Evolutionary conservation across 2,888 invertebrate species (phyloP).

Genomic region (Allophyes oxyacanthae): DNA sequence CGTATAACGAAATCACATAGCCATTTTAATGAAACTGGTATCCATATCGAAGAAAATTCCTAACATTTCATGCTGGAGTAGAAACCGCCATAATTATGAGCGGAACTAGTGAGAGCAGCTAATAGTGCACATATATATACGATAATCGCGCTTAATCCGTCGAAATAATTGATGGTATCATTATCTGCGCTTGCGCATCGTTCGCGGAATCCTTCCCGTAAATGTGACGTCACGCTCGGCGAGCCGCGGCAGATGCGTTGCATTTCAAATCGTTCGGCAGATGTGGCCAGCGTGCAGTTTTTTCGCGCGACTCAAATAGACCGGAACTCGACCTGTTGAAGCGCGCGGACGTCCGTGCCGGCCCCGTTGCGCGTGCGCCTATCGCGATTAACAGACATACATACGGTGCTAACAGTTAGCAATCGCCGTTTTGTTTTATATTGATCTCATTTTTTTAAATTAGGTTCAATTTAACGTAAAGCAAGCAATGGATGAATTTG

Average conservation of each 20-base stretch:
- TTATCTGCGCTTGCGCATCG: constrained; percentile 43
- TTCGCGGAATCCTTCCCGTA: constrained; percentile 57
- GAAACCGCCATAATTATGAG: constrained; percentile 51
- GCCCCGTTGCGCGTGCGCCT: constrained; percentile 61
- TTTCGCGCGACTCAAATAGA: constrained; percentile 75
- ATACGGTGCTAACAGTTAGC: constrained; percentile 38
- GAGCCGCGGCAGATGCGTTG: constrained; percentile 67
- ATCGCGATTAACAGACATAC: constrained; percentile 35
- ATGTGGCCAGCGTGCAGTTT: constrained; percentile 62
- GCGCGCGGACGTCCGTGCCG: constrained; percentile 70
- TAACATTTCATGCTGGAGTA: constrained; percentile 39
- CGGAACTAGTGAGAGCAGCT: constrained; percentile 53
- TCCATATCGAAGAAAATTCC: constrained; percentile 59
- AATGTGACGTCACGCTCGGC: constrained; percentile 70
- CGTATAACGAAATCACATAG: constrained; percentile 37
- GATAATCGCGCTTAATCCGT: constrained; percentile 26
- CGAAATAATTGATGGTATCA: constrained; percentile 52
- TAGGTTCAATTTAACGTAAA: too few species aligned
- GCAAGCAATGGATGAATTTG: too few species aligned
- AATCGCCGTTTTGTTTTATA: constrained; percentile 3
- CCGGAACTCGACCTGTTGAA: constrained; percentile 75
- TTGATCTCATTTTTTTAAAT: too few species aligned
- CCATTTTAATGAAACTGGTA: constrained; percentile 56
- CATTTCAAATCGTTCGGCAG: constrained; percentile 68
- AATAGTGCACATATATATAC: constrained; percentile 38